Evolutionary conservation across 2,797 vertebrate genomes (phyloP), one percentile per base, ranked within the genome.

Genomic region (Ibycter americanus): DNA sequence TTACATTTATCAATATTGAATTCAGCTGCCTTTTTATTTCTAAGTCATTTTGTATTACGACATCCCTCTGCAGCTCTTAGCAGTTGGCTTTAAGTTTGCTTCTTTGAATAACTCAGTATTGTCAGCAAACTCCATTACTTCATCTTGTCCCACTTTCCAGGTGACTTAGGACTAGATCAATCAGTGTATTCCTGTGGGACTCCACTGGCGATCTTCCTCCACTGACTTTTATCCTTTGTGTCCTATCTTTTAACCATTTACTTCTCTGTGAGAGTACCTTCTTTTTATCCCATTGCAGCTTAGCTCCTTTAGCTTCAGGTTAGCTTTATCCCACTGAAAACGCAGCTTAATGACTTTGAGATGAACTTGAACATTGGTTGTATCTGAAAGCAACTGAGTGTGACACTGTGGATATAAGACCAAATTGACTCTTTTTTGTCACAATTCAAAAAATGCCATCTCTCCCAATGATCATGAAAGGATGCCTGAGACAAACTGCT

Each of bases 1-100:
- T 95, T 67, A 54, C 78, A 71, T 95, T 96, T 95, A 81, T 95
- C 94, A 91, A 89, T 95, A 94, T 68, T 95, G 95, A 89, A 91
- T 86, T 81, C 68, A 62, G 52, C 49, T 91, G 67, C 84, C 34
- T 89, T 95, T 96, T 85, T 91, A 86, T 93, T 95, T 92, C 84
- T 68, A 89, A 92, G 68, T 81, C 84, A 91, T 86, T 91, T 46
- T 83, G 36, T 83, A 32, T 87, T 86, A 91, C 61, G 63, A 67
- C 34, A 86, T 76, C 27, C 32, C 9, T 68, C 65, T 93, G 76
- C 71, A 93, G 66, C 72, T 95, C 29, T 92, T 78, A 92, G 84
- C 52, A 79, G 46, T 38, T 90, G 80, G 87, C 72, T 95, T 87
- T 77, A 94, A 68, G 88, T 78, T 56, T 85, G 32, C 49, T 86